Evolutionary conservation across 2,797 vertebrate species (phyloP), one percentile per base, ranked within the genome.

Genomic region (Phrynocephalus vlangalii): DNA sequence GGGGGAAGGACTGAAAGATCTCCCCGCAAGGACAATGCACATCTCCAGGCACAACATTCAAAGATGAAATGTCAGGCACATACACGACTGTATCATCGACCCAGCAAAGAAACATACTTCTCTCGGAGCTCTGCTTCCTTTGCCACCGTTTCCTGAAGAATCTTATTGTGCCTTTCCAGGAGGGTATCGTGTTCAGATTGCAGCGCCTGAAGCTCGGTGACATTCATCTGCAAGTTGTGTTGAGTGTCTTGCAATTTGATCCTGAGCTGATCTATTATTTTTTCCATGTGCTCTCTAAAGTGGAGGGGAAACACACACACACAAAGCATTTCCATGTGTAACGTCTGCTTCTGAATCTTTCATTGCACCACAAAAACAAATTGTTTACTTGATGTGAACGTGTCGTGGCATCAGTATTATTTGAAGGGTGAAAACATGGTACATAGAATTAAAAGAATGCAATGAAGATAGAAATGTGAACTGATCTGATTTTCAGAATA

Each of bases 71-170:
- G 13, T 52, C 10, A 75, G 18, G 18, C 68, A 70, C 3, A 48
- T 48, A n/a, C 3, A 48, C 48, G 88, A 83, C 73, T 72, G 9
- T 5, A 0, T 20, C 81, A 86, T 50, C 72, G 85, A 2, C 33
- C 87, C 13, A 75, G n/a, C 20, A n/a, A 18, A 50, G 82, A 67
- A 75, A 22, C 95, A 78, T 95, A 99, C 99, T 98, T 98, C 96
- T 99, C 98, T 1, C 98, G 96, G 68, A 99, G 98, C 90, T 99
- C 98, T 0, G 98, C 98, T 95, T 99, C 99, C 94, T 99, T 99
- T 87, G 94, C 94, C 38, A 99, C 96, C 0, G 96, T 98, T 95
- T 99, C 98, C 94, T 99, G 99, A 68, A 99, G 97, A 95, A 98
- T 98, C 94, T 98, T 98, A 96, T 98, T 99, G 96, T 99, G 99